Conservation (phyloP, 2,797 vertebrate genomes). For the Limosa lapponica region DNA sequence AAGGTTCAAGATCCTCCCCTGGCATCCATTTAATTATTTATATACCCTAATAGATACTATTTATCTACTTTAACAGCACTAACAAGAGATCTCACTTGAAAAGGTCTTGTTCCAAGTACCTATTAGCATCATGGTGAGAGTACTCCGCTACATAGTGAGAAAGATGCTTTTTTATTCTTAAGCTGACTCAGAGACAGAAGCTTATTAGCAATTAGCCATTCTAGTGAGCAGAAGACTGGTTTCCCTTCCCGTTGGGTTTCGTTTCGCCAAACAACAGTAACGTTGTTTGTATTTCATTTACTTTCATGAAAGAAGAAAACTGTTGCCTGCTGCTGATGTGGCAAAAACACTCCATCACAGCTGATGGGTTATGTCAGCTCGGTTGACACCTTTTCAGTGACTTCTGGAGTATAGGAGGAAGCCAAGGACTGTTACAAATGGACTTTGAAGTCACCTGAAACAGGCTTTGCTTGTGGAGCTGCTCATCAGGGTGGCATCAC, state of each 20-base stretch:
- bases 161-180: background rate
- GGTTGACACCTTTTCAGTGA: background rate
- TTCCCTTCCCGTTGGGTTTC: background rate
- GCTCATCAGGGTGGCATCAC: background rate
- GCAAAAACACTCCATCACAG: background rate
- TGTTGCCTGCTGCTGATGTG: background rate
- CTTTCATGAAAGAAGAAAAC: background rate
- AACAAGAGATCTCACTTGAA: background rate
- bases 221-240: background rate
- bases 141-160: background rate
- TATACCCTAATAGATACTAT: background rate
- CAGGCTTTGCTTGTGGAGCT: background rate
- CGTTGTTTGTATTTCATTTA: background rate
- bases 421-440: background rate
- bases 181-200: background rate
- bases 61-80: background rate
- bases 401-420: background rate
- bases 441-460: background rate
- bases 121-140: background rate
- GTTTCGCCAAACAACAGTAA: background rate
- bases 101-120: background rate
- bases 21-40: background rate
- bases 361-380: fast-evolving
- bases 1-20: background rate
- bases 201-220: background rate